phyloP scores from a whole-genome alignment of 1,140 invertebrate species.

The Calliopsis andreniformis region DNA sequence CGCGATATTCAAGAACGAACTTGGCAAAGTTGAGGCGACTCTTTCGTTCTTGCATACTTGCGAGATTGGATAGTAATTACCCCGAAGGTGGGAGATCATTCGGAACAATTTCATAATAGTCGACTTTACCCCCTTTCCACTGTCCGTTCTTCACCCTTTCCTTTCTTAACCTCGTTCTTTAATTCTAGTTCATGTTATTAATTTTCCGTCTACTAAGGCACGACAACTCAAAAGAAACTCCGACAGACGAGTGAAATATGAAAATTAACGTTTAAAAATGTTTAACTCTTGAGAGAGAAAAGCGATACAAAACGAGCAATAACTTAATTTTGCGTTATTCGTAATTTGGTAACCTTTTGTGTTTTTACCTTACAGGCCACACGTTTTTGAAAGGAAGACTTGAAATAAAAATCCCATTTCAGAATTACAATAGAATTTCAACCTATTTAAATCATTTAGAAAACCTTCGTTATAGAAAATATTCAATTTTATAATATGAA shows the following conservation, averaged over 20 bases:
- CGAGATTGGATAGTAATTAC: slow-evolving; percentile 46
- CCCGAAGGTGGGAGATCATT: slow-evolving; percentile 27
- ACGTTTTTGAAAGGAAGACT: too few relatives aligned
- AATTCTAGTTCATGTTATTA: slow-evolving; percentile 10
- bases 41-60: slow-evolving; percentile 31
- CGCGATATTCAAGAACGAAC: slow-evolving; percentile 37
- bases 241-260: not conserved
- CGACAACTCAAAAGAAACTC: not conserved
- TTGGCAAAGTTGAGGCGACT: slow-evolving; percentile 31
- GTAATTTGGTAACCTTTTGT: too few relatives aligned
- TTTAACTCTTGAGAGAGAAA: not conserved
- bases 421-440: too few relatives aligned
- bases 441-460: too few relatives aligned
- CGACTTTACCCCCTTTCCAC: not conserved
- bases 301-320: not conserved
- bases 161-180: too few relatives aligned
- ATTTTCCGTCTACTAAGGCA: slow-evolving; percentile 10
- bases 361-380: too few relatives aligned
- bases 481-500: too few relatives aligned
- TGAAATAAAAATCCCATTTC: too few relatives aligned
- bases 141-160: too few relatives aligned
- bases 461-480: too few relatives aligned
- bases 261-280: not conserved
- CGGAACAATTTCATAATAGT: slow-evolving; percentile 34
- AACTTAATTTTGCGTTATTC: not conserved